Base-by-base conservation (phyloP, 2,888 invertebrate genomes). In the Herminia tarsipennalis region DNA sequence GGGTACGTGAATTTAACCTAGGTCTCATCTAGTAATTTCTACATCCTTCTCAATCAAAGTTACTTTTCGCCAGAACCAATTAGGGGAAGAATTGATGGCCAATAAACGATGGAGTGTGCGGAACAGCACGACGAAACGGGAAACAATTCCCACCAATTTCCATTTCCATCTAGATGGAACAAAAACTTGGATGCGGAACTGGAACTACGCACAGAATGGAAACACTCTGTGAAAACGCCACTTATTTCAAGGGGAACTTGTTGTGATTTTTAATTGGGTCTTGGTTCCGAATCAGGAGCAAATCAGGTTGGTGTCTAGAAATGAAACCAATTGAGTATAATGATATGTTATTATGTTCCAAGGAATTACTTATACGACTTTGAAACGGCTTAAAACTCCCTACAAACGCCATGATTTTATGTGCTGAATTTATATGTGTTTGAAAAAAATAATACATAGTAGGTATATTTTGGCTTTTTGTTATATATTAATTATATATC, bases 11-110 rank as follows among this genome's bases (percentile, higher is more conserved):
- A n/a, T n/a, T 18, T 4, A 1, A 8, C n/a, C 0, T 3, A 28
- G 28, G 8, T 18, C 57, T 8, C 1, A 56, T 72, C 68, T 22
- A 68, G 47, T 4, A 14, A 0, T 5, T 2, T 44, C 5, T 46
- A 46, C 12, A 37, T 57, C 51, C 12, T 16, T 8, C 43, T 29
- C 47, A 45, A 45, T 69, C 56, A 47, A 72, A 66, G 76, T 70
- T 64, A 64, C 69, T 59, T 69, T 76, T 69, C 67, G 63, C 66
- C 61, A 70, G 68, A 78, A 77, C 77, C 85, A 86, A 86, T 86
- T 86, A 86, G 81, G 66, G 69, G 65, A 77, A 78, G 81, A 81
- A 80, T 75, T 70, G 78, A 75, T 76, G 74, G 75, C 74, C 77
- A 79, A 83, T 81, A 78, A 79, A 67, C 71, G 66, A 67, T 63